A percentile compares a stretch with the other conserved stretches of the same genome.
Evolutionary conservation across 2,797 vertebrate genomes (phyloP).

Genomic region (Thunnus albacares): DNA sequence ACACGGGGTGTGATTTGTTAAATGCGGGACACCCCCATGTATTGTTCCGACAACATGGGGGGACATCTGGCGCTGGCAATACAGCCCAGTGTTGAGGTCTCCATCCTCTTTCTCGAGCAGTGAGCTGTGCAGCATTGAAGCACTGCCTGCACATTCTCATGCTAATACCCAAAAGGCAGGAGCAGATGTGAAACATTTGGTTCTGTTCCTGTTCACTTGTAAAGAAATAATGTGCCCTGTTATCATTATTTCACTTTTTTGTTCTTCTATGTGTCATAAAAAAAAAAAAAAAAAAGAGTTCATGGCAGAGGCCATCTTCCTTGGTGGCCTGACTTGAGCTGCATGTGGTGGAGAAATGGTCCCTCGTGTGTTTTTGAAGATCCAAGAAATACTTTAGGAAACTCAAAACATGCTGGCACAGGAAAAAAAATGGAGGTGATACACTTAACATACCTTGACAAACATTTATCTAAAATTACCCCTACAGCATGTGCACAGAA

Average conservation of each 20-base stretch:
- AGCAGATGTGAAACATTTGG: conserved; percentile 99
- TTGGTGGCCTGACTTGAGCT: conserved; percentile 86
- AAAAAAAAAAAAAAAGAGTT: conserved; percentile 67
- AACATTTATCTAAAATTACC: conserved; percentile 6
- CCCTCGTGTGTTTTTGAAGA: conserved; percentile 1
- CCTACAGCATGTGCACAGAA: background rate
- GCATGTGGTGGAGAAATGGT: conserved; percentile 36
- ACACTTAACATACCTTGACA: background rate
- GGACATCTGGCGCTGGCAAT: conserved; percentile 91
- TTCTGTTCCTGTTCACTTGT: conserved; percentile 94
- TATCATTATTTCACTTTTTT: conserved; percentile 83
- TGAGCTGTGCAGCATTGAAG: conserved; percentile 90
- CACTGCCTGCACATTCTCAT: conserved; percentile 91
- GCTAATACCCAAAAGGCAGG: conserved; percentile 87
- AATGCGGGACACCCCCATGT: conserved; percentile 71
- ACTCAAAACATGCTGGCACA: background rate
- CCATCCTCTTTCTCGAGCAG: conserved; percentile 86
- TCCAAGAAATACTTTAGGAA: conserved; percentile 1
- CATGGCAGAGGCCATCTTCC: conserved; percentile 80
- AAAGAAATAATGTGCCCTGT: conserved; percentile 92
- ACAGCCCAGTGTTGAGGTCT: conserved; percentile 78
- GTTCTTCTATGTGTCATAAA: conserved; percentile 76
- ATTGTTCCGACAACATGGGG: conserved; percentile 83
- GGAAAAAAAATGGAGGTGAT: background rate
- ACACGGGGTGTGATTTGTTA: conserved; percentile 87